Base-by-base conservation (phyloP, 2,797 vertebrate species). In the Pseudochromis fuscus region DNA sequence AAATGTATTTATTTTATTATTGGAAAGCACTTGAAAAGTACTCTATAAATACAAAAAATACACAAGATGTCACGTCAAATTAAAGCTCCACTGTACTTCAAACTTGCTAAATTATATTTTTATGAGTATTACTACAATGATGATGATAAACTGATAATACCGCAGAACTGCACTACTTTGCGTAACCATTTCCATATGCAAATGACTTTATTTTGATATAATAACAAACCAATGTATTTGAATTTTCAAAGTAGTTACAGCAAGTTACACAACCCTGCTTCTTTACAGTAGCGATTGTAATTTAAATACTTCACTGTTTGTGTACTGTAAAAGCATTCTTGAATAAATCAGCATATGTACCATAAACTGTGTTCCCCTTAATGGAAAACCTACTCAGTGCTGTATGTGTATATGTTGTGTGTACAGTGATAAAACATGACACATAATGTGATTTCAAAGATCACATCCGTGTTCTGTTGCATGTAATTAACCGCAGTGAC, bases 361-460 rank as follows among this genome's bases (percentile, higher is more conserved):
- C n/a, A n/a, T n/a, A 13, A 35, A 11, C 33, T 8, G 13, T 35
- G 37, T 27, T 11, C 2, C 2, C 7, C 7, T 25, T 48, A 38
- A 44, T 24, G 25, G 7, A 35, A 23, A 52, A 11, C 9, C 28
- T 18, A 15, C 15, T 6, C 18, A 18, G 38, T 18, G 16, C 5
- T 38, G 13, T 12, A 38, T 38, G 35, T 3, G 38, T 8, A 16
- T 15, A 18, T 40, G 18, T 18, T 6, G 7, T 40, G 38, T 28
- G 56, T 10, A 21, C 37, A 21, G 21, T 13, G 40, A 42, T 40
- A n/a, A 18, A 42, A 58, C 51, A 37, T 24, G 62, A 62, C 62
- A 35, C 23, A n/a, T 35, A 16, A 71, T 44, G 49, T 5, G 16
- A 19, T 45, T 51, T 38, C 48, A 72, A 63, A 51, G 57, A 52